Base-by-base conservation (phyloP, 2,797 vertebrate species). In the Tenualosa ilisha region DNA sequence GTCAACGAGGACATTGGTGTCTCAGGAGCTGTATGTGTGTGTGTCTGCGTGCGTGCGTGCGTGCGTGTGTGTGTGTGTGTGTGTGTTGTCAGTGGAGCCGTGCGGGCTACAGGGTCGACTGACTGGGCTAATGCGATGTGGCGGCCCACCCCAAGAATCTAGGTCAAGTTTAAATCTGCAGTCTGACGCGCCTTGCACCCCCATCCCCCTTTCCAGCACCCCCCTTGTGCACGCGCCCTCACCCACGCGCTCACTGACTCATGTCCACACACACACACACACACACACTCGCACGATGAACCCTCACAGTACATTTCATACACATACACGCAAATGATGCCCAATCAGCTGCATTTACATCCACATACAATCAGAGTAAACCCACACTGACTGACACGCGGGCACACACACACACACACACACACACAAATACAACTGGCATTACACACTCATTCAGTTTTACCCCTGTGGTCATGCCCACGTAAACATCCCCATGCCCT, bases 141-240 rank as follows among this genome's bases (percentile, higher is more conserved):
- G 94, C 96, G 81, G 95, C 94, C 95, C 96, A 93, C 92, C 93
- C 91, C 89, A 85, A 85, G 91, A 96, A 97, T 97, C 93, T 97
- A 96, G 97, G 97, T 97, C 97, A 97, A 94, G 95, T 97, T 96
- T 94, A 95, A 93, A 96, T 94, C 93, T 89, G 86, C 72, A 79
- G 72, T 79, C 72, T 79, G 72, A 79, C 40, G 37, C 72, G 40
- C 72, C 72, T 79, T 79, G 72, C 72, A 22, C 88, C 79, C 90
- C 93, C 93, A 65, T 91, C 7, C 50, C 88, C 50, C 92, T 88
- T 88, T 82, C 89, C 90, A 85, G 89, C 88, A 90, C 89, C 85
- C 92, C 91, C 92, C 51, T 83, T 13, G 59, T 59, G 92, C 91
- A 93, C 90, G 92, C 92, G 91, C 89, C 91, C 11, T 51, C 50